Conservation (phyloP, 92 coral and sea anemone genomes). For the Galaxea fascicularis region DNA sequence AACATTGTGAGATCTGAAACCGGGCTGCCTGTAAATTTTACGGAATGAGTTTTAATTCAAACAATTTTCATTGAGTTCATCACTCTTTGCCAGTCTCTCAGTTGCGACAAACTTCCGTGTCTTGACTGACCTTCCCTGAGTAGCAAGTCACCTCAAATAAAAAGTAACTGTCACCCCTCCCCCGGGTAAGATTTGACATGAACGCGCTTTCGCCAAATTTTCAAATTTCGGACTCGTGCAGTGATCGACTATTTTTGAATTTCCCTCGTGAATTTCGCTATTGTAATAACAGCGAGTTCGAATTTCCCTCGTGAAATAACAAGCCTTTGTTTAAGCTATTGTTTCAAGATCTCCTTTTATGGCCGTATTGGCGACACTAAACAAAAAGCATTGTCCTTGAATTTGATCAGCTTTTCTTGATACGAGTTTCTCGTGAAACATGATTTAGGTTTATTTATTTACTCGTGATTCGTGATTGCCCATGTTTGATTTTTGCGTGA, state of each 20-base stretch:
- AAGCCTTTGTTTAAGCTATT: slow-evolving; percentile 23
- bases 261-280: slow-evolving; percentile 23
- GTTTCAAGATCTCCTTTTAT: slow-evolving; percentile 23
- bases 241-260: neutral
- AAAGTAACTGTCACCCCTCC: neutral
- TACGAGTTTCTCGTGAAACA: too few species aligned
- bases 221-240: slow-evolving; percentile 14
- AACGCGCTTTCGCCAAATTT: neutral
- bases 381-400: slow-evolving; percentile 12
- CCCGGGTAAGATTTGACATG: neutral
- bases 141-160: neutral
- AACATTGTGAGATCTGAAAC: neutral
- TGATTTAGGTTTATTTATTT: too few species aligned
- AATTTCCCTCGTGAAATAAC: too few species aligned
- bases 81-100: neutral
- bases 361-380: neutral
- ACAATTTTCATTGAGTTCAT: neutral
- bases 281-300: too few species aligned
- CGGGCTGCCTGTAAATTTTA: neutral
- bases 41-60: neutral
- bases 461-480: too few species aligned
- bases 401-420: slow-evolving; percentile 27
- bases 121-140: slow-evolving; percentile 3
- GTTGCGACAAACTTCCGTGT: slow-evolving; percentile 1
- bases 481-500: too few species aligned